Evolutionary conservation across 2,797 vertebrate species (phyloP), one percentile per base, ranked within the genome.

Genomic region (Picus viridis): DNA sequence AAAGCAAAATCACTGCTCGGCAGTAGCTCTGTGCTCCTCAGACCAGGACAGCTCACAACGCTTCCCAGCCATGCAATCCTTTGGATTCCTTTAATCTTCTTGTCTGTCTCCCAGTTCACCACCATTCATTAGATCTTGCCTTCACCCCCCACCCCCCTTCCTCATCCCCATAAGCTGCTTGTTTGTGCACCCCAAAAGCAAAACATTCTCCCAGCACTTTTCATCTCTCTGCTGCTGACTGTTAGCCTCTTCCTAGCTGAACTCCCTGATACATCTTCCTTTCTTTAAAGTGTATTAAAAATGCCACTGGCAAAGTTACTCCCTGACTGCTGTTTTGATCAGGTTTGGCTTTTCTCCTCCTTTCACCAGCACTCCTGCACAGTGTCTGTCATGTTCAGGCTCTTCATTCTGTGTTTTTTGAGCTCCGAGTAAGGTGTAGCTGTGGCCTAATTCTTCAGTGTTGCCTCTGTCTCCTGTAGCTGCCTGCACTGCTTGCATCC

Each of bases 1-100:
- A 51, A 24, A 23, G 49, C 18, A 24, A 51, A 51, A 51, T 12
- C 49, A 51, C 49, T 51, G 49, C 23, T 51, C 49, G 24, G 49
- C 12, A 24, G 11, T 24, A 23, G 23, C 12, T 51, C 22, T 51
- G 49, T 51, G 12, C 49, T 51, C 49, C 49, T 23, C 49, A 24
- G 12, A 51, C 11, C 49, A 24, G 49, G 49, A 24, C 49, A 51
- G 30, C 61, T 51, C 22, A 13, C 12, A 22, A 23, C 24, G 23
- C 22, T 51, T 12, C 23, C n/a, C 29, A 82, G 64, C 10, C 5
- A 16, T 34, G 19, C 23, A 91, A 69, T 70, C 59, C n/a, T 86
- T 82, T 56, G 54, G 70, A 81, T 67, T 75, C 62, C 17, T 86
- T 76, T 83, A 59, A 78, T 91, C 67, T 76, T 91, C 70, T 79